Percentiles rank a stretch among this genome's conserved stretches.
Conservation (phyloP, 2,888 invertebrate species). For the Buathra laborator region DNA sequence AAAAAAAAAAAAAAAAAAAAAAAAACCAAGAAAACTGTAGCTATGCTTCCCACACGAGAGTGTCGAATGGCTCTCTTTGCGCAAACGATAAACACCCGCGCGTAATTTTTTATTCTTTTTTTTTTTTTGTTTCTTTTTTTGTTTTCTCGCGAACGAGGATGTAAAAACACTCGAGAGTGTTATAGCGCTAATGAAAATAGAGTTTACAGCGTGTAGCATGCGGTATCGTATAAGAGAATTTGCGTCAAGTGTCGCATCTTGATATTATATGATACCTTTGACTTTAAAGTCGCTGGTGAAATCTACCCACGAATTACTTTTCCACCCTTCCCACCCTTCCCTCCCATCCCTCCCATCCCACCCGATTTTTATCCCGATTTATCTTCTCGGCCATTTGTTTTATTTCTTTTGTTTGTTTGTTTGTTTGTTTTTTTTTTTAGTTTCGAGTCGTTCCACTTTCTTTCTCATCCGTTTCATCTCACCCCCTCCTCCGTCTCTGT, state of each 20-base stretch:
- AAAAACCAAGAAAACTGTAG: conserved; percentile 49
- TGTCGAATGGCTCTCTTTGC: conserved; percentile 55
- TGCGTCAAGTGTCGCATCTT: conserved; percentile 42
- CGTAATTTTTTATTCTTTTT: conserved; percentile 46
- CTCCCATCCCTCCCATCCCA: conserved; percentile 77
- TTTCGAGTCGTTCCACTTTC: conserved; percentile 68
- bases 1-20: neutral
- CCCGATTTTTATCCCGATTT: conserved; percentile 70
- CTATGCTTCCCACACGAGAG: conserved; percentile 71
- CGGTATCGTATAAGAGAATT: conserved; percentile 71
- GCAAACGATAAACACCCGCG: conserved; percentile 30
- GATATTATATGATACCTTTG: conserved; percentile 75
- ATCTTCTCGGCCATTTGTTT: conserved; percentile 77
- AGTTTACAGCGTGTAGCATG: conserved; percentile 74
- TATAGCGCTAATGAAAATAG: conserved; percentile 78
- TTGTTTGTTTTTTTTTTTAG: conserved; percentile 56
- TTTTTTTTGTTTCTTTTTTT: conserved; percentile 45
- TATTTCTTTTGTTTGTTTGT: conserved; percentile 47
- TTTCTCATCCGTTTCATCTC: conserved; percentile 68
- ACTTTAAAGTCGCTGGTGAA: conserved; percentile 75
- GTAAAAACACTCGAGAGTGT: conserved; percentile 76
- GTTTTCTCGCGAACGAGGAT: conserved; percentile 57
- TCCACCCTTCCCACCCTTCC: conserved; percentile 73
- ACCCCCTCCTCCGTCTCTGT: conserved; percentile 56
- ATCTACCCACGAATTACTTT: conserved; percentile 57